These are phyloP conservation scores for Stenchaetothrips biformis DNA, from an alignment of 2,888 invertebrate species.

Conservation along the genomic window DNA sequence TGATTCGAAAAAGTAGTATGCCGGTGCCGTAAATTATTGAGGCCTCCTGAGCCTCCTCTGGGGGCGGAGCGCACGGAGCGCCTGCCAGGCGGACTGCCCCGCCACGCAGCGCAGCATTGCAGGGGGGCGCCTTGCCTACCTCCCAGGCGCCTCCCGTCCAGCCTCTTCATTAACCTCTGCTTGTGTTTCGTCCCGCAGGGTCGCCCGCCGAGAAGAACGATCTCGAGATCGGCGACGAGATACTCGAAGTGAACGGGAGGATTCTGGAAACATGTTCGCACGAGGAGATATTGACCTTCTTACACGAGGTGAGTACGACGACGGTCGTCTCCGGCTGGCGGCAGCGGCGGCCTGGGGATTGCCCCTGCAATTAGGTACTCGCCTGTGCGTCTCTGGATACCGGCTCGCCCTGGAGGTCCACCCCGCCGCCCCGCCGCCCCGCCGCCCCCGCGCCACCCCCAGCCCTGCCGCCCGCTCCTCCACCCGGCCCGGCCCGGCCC, in stretches of 20 bases:
- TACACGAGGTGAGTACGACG: slow-evolving; percentile 83
- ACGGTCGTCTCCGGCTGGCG: background rate
- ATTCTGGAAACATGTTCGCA: slow-evolving; percentile 83
- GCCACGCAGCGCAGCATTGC: no score
- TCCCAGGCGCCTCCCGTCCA: no score
- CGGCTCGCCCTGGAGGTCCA: background rate
- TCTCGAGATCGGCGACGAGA: slow-evolving; percentile 94
- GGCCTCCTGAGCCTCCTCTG: no score
- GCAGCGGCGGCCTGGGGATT: background rate
- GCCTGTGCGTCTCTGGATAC: background rate
- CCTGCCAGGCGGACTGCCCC: no score
- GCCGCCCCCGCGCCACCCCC: background rate
- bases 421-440: background rate
- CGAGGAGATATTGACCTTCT: slow-evolving; percentile 87
- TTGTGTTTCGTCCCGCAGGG: slow-evolving; percentile 50
- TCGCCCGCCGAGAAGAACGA: slow-evolving; percentile 87
- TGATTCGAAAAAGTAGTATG: no score
- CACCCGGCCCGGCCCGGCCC: background rate
- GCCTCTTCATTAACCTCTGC: no score
- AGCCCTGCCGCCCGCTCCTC: background rate
- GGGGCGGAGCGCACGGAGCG: no score
- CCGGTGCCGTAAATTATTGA: no score
- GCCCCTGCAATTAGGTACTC: background rate
- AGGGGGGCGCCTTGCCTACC: no score
- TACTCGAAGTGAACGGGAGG: slow-evolving; percentile 93